Evolutionary conservation across 2,113 vertebrate genomes (phyloP).

Genomic region (Cynoglossus semilaevis): DNA sequence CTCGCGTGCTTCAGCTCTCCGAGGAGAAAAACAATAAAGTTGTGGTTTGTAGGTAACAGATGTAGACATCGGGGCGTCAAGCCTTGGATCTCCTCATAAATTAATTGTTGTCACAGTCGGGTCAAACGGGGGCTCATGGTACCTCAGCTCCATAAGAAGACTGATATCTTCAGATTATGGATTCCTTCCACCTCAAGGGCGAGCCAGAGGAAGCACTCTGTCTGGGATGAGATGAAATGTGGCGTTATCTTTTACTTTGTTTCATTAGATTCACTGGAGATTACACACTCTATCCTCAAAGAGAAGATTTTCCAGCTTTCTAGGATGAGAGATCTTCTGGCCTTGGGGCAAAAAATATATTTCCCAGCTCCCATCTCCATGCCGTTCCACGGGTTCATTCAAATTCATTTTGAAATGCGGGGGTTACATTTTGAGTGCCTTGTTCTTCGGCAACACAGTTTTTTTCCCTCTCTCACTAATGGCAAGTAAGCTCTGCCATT

Average conservation of each 20-base stretch:
- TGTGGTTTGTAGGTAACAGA: constrained; percentile 25
- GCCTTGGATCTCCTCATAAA: constrained; percentile 58
- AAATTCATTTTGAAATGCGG: constrained; percentile 74
- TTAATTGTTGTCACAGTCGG: constrained; percentile 60
- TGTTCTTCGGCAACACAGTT: constrained; percentile 65
- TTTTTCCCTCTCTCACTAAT: constrained; percentile 54
- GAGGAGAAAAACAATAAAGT: too few relatives aligned
- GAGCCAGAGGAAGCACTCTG: constrained; percentile 62
- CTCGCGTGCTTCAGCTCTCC: too few relatives aligned
- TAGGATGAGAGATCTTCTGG: constrained; percentile 71
- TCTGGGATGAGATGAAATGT: constrained; percentile 71
- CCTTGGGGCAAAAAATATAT: constrained; percentile 68
- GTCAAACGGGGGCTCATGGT: constrained; percentile 66
- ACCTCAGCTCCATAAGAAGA: constrained; percentile 68
- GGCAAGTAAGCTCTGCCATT: constrained; percentile 73
- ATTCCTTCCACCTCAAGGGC: constrained; percentile 74
- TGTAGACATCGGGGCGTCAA: constrained; percentile 42
- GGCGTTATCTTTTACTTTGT: constrained; percentile 79
- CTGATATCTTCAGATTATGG: constrained; percentile 72
- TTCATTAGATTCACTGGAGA: constrained; percentile 77
- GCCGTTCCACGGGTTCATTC: constrained; percentile 71
- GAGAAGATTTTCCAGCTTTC: constrained; percentile 60
- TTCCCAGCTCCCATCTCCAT: constrained; percentile 43
- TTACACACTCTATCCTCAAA: constrained; percentile 72
- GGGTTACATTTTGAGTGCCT: constrained; percentile 74